These are phyloP conservation scores for Pasiphila rectangulata DNA, from an alignment of 2,888 invertebrate genomes.

Conservation along the genomic window DNA sequence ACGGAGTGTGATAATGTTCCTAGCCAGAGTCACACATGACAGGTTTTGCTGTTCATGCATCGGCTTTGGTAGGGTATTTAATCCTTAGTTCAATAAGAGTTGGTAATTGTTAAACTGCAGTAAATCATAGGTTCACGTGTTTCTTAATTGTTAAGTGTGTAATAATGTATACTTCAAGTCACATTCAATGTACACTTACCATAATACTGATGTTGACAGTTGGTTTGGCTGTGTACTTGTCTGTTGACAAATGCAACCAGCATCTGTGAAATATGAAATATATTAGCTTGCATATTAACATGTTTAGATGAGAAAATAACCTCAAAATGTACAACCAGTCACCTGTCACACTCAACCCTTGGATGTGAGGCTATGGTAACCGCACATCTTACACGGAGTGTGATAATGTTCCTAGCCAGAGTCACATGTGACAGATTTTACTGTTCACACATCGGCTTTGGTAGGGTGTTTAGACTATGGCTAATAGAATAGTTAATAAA, in stretches of 20 bases:
- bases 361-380: conserved; percentile 53
- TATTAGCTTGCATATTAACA: not conserved
- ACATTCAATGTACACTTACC: too few species aligned
- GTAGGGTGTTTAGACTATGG: conserved; percentile 60
- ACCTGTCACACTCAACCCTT: conserved; percentile 73
- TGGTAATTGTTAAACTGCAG: too few species aligned
- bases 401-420: conserved; percentile 76
- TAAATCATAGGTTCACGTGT: too few species aligned
- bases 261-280: conserved; percentile 5
- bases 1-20: conserved; percentile 73
- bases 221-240: too few species aligned
- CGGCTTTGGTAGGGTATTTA: conserved; percentile 80
- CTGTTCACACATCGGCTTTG: conserved; percentile 74
- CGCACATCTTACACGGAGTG: conserved; percentile 72
- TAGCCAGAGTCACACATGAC: conserved; percentile 74
- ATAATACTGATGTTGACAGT: too few species aligned
- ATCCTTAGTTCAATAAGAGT: too few species aligned
- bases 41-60: conserved; percentile 56
- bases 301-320: not conserved
- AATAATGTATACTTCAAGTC: too few species aligned
- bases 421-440: conserved; percentile 60
- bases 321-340: not conserved
- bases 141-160: too few species aligned
- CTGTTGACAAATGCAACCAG: not conserved
- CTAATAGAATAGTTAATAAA: too few species aligned